Base-by-base conservation (phyloP, 2,113 vertebrate genomes). In the Odontophorus gujanensis region DNA sequence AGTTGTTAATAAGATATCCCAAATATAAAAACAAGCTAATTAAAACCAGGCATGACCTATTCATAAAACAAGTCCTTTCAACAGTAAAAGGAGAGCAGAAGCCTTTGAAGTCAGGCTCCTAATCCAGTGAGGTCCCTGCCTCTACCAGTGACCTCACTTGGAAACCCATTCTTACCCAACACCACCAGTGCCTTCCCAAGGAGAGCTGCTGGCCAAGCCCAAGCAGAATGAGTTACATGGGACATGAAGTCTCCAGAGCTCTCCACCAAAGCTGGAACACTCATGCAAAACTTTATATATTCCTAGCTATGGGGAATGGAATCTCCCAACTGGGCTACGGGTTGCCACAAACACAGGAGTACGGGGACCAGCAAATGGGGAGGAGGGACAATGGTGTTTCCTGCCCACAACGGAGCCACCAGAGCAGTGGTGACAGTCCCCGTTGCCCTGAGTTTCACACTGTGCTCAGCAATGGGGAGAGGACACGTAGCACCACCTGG, bases 31-130 rank as follows among this genome's bases (percentile, higher is more conserved):
- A 91, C 92, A 93, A 87, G 86, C 95, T 89, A 78, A 86, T 96
- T 95, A 97, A 96, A 96, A 55, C n/a, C 93, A 96, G 66, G 88
- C 58, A 93, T 82, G 94, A 93, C 88, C 91, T 94, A 93, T 87
- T 91, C 95, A 80, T 80, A 43, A 97, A 93, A 83, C 84, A 93
- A 87, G 79, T 71, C 80, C 76, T 95, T 96, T 95, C 95, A 90
- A 92, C 73, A 84, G 93, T 36, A 59, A 73, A 62, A 91, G 77
- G 51, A 75, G 62, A 89, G 62, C 59, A 90, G 90, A 67, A 74
- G 51, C 67, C 88, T 97, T 97, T 96, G 95, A 97, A 97, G 97
- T 92, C 74, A 88, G 74, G 36, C 67, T 90, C 58, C 7, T 36
- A 85, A 96, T 67, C 61, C 93, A 74, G 53, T 12, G 30, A 95